Evolutionary conservation across 1,140 invertebrate species (phyloP).

Genomic region (Philopotamus ludificatus): DNA sequence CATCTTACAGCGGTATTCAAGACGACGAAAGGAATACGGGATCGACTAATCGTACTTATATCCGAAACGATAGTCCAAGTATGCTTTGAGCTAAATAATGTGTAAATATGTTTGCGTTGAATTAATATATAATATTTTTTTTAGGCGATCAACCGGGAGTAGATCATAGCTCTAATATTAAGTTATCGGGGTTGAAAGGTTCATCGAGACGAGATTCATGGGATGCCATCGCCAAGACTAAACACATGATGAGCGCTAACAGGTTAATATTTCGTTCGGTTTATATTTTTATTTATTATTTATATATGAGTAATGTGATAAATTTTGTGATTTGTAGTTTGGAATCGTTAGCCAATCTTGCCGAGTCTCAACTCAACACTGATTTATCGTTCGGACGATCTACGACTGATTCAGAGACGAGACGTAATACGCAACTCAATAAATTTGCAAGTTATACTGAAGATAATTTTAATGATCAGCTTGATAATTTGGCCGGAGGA

Average conservation of each 20-base stretch:
- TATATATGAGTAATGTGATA: neutral
- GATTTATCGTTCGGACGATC: slow-evolving; percentile 48
- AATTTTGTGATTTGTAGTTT: slow-evolving; percentile 45
- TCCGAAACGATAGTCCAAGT: slow-evolving; percentile 53
- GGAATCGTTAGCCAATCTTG: slow-evolving; percentile 67
- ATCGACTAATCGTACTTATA: slow-evolving; percentile 46
- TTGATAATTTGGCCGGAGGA: slow-evolving; percentile 51
- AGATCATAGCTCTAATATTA: slow-evolving; percentile 68
- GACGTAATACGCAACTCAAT: slow-evolving; percentile 61
- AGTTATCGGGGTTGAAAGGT: slow-evolving; percentile 66
- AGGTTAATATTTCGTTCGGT: too few relatives aligned
- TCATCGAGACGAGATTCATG: slow-evolving; percentile 70
- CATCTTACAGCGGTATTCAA: slow-evolving; percentile 48
- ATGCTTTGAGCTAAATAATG: too few relatives aligned
- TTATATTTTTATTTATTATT: neutral
- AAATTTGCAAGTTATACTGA: slow-evolving; percentile 51
- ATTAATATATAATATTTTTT: too few relatives aligned
- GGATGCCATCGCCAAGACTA: slow-evolving; percentile 79
- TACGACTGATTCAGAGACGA: slow-evolving; percentile 56
- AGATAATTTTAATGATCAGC: slow-evolving; percentile 50
- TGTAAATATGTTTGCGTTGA: too few relatives aligned
- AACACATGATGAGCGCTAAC: slow-evolving; percentile 61
- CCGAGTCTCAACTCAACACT: slow-evolving; percentile 57
- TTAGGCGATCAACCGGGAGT: slow-evolving; percentile 56
- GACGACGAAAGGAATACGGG: slow-evolving; percentile 50